Evolutionary conservation across 2,113 vertebrate genomes (phyloP).

Genomic region (Chascanopsetta lugubris): DNA sequence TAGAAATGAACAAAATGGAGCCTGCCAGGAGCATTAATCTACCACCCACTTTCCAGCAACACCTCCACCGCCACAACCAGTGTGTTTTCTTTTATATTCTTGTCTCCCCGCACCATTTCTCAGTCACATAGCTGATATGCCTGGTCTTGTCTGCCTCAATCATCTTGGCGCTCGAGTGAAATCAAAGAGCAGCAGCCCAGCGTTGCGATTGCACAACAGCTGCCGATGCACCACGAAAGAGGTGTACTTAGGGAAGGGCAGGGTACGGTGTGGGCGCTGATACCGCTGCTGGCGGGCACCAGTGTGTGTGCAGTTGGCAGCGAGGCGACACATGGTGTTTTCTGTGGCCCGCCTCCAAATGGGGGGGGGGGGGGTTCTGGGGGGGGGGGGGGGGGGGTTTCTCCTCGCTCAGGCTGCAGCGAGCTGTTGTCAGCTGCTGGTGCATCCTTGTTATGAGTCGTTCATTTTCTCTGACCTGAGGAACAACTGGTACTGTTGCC

Average conservation of each 20-base stretch:
- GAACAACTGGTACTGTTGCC: too few species aligned
- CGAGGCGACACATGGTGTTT: slow-evolving; percentile 47
- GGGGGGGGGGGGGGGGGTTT: too few species aligned
- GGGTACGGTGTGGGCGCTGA: slow-evolving; percentile 33
- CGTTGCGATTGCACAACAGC: slow-evolving; percentile 81
- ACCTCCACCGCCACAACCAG: slow-evolving; percentile 69
- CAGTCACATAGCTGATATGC: slow-evolving; percentile 81
- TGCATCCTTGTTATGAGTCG: slow-evolving; percentile 14
- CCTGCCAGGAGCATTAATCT: slow-evolving; percentile 70
- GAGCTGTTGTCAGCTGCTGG: slow-evolving; percentile 6
- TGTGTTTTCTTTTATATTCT: slow-evolving; percentile 76
- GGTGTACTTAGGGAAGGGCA: slow-evolving; percentile 60
- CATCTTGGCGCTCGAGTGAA: slow-evolving; percentile 69
- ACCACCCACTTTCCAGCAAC: slow-evolving; percentile 71
- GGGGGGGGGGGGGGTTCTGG: too few species aligned
- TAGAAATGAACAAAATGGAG: slow-evolving; percentile 73
- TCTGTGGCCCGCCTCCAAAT: slow-evolving; percentile 12
- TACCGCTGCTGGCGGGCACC: slow-evolving; percentile 44
- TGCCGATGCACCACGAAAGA: slow-evolving; percentile 56
- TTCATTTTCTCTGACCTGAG: not conserved
- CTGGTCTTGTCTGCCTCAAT: slow-evolving; percentile 84
- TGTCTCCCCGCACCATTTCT: slow-evolving; percentile 77
- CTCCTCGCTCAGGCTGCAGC: slow-evolving; percentile 13
- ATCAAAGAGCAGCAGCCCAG: slow-evolving; percentile 77
- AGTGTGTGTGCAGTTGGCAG: slow-evolving; percentile 53